phyloP scores from a whole-genome alignment of 2,797 vertebrate genomes.

The Trematocara caparti region DNA sequence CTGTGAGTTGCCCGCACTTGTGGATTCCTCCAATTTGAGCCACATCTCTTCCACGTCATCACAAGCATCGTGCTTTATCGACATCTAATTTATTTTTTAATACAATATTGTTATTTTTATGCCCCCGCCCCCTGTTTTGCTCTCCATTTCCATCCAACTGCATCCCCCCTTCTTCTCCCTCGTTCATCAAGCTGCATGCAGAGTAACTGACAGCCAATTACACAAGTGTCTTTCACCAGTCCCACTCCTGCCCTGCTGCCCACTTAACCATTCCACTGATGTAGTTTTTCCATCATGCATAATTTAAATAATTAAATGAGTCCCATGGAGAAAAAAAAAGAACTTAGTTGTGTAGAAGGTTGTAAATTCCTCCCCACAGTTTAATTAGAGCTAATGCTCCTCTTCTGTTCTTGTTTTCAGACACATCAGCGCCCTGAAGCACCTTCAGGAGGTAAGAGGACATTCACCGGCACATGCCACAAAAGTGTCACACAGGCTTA shows the following conservation, averaged over 20 bases:
- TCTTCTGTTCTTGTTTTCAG: constrained; percentile 75
- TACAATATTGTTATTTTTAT: background rate
- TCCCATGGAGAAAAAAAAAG: background rate
- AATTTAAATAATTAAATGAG: constrained; percentile 28
- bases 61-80: background rate
- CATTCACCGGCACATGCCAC: background rate
- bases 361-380: constrained; percentile 1
- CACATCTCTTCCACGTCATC: background rate
- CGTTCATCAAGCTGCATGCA: constrained; percentile 25
- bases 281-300: constrained; percentile 20
- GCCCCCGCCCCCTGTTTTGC: fast-evolving
- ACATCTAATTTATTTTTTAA: background rate
- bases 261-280: constrained; percentile 30
- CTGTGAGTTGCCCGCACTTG: constrained; percentile 77
- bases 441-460: constrained; percentile 81
- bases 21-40: background rate
- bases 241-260: constrained; percentile 10
- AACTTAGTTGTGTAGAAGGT: background rate
- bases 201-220: constrained; percentile 53
- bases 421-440: constrained; percentile 85
- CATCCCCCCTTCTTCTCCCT: background rate
- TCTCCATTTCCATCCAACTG: background rate
- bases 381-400: background rate
- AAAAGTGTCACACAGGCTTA: background rate
- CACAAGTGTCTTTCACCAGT: constrained; percentile 27